phyloP scores from a whole-genome alignment of 2,113 vertebrate species.

The Vulpes ferrilata region DNA sequence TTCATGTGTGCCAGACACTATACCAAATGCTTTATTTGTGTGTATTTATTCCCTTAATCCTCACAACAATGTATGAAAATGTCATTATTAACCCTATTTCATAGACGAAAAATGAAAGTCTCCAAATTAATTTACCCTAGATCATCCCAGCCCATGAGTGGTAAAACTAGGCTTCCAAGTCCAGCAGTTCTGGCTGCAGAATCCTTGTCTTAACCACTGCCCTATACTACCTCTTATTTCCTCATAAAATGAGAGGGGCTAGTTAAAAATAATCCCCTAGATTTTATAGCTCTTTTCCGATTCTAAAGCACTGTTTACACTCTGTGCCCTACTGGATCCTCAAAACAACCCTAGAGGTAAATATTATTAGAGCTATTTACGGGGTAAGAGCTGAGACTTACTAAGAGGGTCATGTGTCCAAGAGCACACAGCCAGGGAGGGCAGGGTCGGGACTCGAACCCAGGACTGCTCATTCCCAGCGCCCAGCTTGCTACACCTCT shows the following conservation, averaged over 20 bases:
- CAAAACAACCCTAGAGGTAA: conserved; percentile 56
- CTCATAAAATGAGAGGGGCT: conserved; percentile 54
- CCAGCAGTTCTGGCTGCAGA: background rate
- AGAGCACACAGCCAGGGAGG: background rate
- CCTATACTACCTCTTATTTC: conserved; percentile 8
- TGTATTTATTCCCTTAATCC: background rate
- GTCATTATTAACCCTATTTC: conserved; percentile 23
- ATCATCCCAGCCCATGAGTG: background rate
- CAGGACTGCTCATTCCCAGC: background rate
- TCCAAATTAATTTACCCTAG: background rate
- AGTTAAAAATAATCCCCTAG: conserved; percentile 65
- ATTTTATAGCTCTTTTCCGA: conserved; percentile 42
- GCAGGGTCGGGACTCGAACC: background rate
- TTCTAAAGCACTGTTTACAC: conserved; percentile 57
- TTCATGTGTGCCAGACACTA: background rate
- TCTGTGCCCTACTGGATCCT: conserved; percentile 42
- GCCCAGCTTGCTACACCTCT: background rate
- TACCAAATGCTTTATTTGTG: conserved; percentile 7
- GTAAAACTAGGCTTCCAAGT: background rate
- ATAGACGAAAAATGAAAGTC: background rate
- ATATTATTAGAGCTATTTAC: conserved; percentile 54
- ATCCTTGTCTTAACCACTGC: background rate
- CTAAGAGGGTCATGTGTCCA: background rate
- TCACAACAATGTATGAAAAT: conserved; percentile 22
- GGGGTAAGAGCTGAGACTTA: conserved; percentile 47